These are phyloP conservation scores for Gymnocypris eckloni DNA, from an alignment of 2,797 vertebrate species.

Conservation along the genomic window DNA sequence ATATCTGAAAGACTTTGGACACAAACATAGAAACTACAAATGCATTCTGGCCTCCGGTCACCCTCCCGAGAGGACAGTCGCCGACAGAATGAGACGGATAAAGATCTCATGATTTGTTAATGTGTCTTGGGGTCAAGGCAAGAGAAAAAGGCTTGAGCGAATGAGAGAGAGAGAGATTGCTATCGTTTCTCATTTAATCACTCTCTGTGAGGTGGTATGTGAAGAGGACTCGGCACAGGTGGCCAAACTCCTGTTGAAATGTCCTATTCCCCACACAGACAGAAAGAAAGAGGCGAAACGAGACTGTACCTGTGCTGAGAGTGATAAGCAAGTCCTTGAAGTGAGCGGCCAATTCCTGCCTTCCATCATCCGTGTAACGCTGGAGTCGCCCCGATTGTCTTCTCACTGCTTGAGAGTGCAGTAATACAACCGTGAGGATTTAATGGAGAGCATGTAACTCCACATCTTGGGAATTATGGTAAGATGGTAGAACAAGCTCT, in stretches of 20 bases:
- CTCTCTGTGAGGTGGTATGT: conserved; percentile 49
- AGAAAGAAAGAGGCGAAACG: not conserved
- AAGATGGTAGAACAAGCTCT: not conserved
- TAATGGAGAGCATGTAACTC: not conserved
- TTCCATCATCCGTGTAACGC: conserved; percentile 18
- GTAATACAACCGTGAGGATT: not conserved
- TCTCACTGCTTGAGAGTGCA: not conserved
- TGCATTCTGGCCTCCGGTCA: conserved; percentile 27
- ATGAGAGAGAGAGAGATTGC: conserved; percentile 44
- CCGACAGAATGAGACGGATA: conserved; percentile 42
- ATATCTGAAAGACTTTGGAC: conserved; percentile 16
- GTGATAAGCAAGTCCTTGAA: conserved; percentile 62
- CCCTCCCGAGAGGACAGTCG: conserved; percentile 36
- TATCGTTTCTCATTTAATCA: conserved; percentile 57
- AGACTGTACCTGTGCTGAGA: conserved; percentile 51
- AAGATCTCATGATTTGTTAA: conserved; percentile 57
- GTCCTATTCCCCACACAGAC: conserved; percentile 28
- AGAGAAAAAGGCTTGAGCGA: conserved; percentile 15
- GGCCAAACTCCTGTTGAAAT: conserved; percentile 34
- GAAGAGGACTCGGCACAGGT: conserved; percentile 47
- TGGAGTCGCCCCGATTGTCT: conserved; percentile 17
- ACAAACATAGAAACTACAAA: conserved; percentile 12
- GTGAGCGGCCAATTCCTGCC: conserved; percentile 36
- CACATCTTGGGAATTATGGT: not conserved
- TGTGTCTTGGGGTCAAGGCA: conserved; percentile 50